phyloP scores from a whole-genome alignment of 1,140 invertebrate genomes.

The Liolophura sinensis region DNA sequence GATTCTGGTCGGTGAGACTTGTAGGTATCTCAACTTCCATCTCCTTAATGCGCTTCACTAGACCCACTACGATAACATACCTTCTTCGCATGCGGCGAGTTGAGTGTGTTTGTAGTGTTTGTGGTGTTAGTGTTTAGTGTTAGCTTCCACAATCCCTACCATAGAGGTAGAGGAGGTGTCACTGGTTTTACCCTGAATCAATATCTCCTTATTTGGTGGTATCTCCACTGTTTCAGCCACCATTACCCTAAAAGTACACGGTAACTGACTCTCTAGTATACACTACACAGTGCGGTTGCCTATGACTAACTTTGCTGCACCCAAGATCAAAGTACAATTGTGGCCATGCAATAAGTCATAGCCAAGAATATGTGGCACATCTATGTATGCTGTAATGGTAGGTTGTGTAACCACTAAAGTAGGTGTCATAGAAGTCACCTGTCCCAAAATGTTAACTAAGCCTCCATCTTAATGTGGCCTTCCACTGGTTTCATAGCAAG shows the following conservation, averaged over 20 bases:
- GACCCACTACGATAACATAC: not conserved
- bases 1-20: not conserved
- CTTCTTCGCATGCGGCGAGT: not conserved
- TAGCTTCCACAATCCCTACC: not conserved
- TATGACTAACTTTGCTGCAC: not conserved
- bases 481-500: not conserved
- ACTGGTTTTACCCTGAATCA: not conserved
- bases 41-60: not conserved
- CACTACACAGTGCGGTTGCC: not conserved
- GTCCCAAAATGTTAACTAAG: not conserved
- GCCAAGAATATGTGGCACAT: conserved; percentile 9
- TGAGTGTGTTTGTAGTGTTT: not conserved
- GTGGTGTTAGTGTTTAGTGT: not conserved
- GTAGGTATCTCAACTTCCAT: not conserved
- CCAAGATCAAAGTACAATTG: conserved; percentile 6
- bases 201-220: conserved; percentile 4
- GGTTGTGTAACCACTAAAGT: not conserved
- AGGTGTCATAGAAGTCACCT: not conserved
- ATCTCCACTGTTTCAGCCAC: not conserved
- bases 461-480: conserved; percentile 2
- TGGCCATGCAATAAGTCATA: conserved; percentile 10
- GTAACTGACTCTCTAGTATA: not conserved
- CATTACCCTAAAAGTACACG: not conserved
- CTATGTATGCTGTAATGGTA: conserved; percentile 8
- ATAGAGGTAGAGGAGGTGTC: not conserved